A percentile compares a stretch with the other conserved stretches of the same genome.
phyloP scores from a whole-genome alignment of 2,888 invertebrate genomes.

The Lordiphosa andalusiaca region DNA sequence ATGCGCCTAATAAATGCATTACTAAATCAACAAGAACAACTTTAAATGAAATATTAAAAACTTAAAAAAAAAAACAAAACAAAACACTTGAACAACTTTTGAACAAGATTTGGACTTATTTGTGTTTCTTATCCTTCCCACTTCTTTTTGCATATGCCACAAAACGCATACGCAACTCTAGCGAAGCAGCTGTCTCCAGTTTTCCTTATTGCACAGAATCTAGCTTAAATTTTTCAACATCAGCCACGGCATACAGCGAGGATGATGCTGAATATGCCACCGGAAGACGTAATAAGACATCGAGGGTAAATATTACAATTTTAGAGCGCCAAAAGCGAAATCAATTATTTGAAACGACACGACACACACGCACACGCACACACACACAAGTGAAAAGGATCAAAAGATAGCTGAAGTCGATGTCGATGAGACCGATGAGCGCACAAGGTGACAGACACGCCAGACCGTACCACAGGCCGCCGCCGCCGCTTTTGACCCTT shows the following conservation, averaged over 20 bases:
- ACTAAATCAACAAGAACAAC: conserved; percentile 39
- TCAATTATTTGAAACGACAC: conserved; percentile 16
- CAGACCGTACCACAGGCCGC: conserved; percentile 26
- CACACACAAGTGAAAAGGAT: conserved; percentile 61
- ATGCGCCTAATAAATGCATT: conserved; percentile 68
- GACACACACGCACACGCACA: conserved; percentile 10
- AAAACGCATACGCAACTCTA: conserved; percentile 69
- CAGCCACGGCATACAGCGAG: conserved; percentile 84
- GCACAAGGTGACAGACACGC: conserved; percentile 36
- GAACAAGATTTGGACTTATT: conserved; percentile 70
- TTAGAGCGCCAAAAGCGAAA: conserved; percentile 45
- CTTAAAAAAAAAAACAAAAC: conserved; percentile 5
- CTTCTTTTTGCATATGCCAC: conserved; percentile 69
- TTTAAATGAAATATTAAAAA: conserved; percentile 15
- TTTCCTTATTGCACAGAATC: conserved; percentile 81
- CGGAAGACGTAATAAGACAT: conserved; percentile 87
- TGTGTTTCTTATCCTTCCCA: conserved; percentile 74
- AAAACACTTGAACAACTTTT: conserved; percentile 40
- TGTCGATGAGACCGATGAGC: conserved; percentile 17
- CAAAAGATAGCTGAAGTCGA: conserved; percentile 58
- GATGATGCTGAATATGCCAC: conserved; percentile 87
- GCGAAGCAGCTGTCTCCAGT: conserved; percentile 81
- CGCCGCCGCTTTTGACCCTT: conserved; percentile 64
- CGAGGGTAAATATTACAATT: conserved; percentile 82
- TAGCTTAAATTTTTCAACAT: conserved; percentile 85